Evolutionary conservation across 2,888 invertebrate species (phyloP), one percentile per base, ranked within the genome.

Genomic region (Limenitis camilla): DNA sequence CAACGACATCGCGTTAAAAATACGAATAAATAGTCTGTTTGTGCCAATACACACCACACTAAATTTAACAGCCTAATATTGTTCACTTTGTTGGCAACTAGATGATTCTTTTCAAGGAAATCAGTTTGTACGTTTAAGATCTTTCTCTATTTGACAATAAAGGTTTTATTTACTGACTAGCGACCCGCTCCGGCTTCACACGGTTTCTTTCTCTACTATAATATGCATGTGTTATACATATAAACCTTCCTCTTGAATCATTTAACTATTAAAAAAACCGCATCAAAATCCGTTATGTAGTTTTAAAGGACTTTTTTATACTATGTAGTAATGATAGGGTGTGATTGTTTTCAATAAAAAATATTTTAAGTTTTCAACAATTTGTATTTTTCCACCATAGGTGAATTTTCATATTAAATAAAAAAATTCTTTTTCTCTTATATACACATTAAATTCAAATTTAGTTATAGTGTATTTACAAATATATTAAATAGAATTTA

Each of bases 401-500:
- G 84, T 85, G 86, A 72, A 52, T 55, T 76, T 76, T 78, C 72
- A 72, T 76, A 82, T 86, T 85, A 84, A 85, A 86, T 86, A 86
- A 85, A 86, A 84, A 77, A 69, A 71, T 76, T 69, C 74, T 79
- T 68, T 69, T 81, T 77, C 75, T 83, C 78, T 83, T 87, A 86
- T 87, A 87, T 88, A 88, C 87, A 88, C 84, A 87, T 82, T 86
- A 86, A 81, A 85, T 83, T 75, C 74, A 84, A 87, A 84, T 85
- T 81, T 87, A 82, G 83, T 86, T 76, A 73, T 76, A 81, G 88
- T 88, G 88, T 88, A 88, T 88, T 88, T 88, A 88, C 88, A 88
- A 88, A 88, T 88, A 87, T 86, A 87, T 86, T 86, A 81, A 87
- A 86, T 86, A 86, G 82, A 84, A 83, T 87, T 87, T 87, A 87